A percentile compares a stretch with the other conserved stretches of the same genome.
phyloP scores from a whole-genome alignment of 1,140 invertebrate species.

The Leptonema lineaticorne region DNA sequence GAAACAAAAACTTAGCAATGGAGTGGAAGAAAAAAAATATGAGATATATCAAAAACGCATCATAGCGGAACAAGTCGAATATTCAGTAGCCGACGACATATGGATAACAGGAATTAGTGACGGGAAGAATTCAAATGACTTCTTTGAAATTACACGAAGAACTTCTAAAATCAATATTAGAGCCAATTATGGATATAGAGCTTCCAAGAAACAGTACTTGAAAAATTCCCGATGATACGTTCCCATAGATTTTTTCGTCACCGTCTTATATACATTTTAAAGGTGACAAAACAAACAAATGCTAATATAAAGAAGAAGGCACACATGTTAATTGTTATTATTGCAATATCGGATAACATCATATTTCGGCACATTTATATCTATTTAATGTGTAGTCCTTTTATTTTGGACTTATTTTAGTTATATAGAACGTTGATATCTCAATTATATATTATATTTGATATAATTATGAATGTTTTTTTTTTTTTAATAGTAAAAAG shows the following conservation, averaged over 20 bases:
- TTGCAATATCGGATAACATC: too few relatives aligned
- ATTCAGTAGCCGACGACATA: conserved; percentile 10
- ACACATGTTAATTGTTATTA: neutral
- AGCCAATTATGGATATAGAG: conserved; percentile 15
- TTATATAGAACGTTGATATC: too few relatives aligned
- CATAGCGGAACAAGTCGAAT: neutral
- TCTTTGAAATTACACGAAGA: neutral
- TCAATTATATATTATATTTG: too few relatives aligned
- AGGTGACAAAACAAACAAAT: neutral
- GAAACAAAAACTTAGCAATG: too few relatives aligned
- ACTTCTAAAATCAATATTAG: conserved; percentile 18
- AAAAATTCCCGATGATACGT: neutral
- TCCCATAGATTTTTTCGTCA: conserved; percentile 18
- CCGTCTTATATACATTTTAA: neutral
- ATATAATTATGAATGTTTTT: too few relatives aligned
- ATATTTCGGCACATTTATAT: too few relatives aligned
- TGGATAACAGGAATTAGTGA: conserved; percentile 8
- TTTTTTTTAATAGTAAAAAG: too few relatives aligned
- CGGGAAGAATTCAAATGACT: conserved; percentile 1
- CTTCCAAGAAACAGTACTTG: conserved; percentile 25
- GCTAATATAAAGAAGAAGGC: neutral
- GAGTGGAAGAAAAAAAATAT: too few relatives aligned
- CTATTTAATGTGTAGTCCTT: neutral
- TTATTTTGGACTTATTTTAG: neutral
- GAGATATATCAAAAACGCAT: neutral